These are phyloP conservation scores for Agonopterix heracliana DNA, from an alignment of 2,888 invertebrate species.

Conservation along the genomic window DNA sequence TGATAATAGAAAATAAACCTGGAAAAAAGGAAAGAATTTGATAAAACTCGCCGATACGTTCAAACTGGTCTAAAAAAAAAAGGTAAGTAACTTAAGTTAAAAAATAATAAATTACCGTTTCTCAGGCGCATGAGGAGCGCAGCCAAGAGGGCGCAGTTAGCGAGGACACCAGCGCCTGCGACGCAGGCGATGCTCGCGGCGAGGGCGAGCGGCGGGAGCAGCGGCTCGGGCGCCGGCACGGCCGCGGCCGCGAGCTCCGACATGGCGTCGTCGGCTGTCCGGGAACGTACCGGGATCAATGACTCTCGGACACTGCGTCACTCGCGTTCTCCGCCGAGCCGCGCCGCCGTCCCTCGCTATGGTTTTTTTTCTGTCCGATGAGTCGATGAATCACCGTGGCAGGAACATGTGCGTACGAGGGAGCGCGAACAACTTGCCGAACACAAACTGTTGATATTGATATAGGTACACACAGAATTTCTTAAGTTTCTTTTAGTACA, in stretches of 20 bases:
- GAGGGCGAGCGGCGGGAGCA: conserved; percentile 54
- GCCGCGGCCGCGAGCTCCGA: conserved; percentile 20
- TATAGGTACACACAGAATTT: neutral
- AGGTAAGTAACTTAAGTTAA: neutral
- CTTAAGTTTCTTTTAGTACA: neutral
- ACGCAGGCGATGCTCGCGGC: conserved; percentile 49
- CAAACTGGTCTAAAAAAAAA: neutral
- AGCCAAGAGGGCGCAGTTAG: conserved; percentile 58
- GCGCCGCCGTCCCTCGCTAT: conserved; percentile 37
- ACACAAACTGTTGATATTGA: neutral
- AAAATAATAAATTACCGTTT: conserved; percentile 46
- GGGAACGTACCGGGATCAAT: conserved; percentile 70
- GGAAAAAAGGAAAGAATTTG: conserved; percentile 34
- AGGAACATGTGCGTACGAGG: conserved; percentile 56
- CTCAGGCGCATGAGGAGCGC: conserved; percentile 60
- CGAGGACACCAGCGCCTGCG: conserved; percentile 62
- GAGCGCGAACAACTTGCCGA: conserved; percentile 26
- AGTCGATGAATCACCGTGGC: conserved; percentile 51
- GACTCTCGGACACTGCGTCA: conserved; percentile 60
- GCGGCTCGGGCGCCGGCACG: conserved; percentile 37
- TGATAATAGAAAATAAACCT: conserved; percentile 70
- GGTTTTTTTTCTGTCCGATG: conserved; percentile 49
- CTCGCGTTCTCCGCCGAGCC: conserved; percentile 49
- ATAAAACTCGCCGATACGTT: neutral
- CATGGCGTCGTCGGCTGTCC: conserved; percentile 44